A percentile compares a stretch with the other conserved stretches of the same genome.
phyloP scores from a whole-genome alignment of 2,113 vertebrate species.

The Machaerirhynchus nigripectus region DNA sequence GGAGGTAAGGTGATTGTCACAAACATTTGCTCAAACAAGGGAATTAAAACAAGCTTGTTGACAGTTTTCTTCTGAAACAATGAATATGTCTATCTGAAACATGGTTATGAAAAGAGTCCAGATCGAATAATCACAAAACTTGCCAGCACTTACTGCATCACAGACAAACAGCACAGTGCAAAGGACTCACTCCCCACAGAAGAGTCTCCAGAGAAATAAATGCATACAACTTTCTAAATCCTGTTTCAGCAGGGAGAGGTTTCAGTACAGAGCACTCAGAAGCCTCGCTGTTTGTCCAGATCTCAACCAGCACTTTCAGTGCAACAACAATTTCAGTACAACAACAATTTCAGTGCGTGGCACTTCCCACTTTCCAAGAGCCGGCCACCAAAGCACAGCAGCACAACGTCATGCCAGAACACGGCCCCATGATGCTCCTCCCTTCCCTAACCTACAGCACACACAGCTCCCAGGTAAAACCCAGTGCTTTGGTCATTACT shows the following conservation, averaged over 20 bases:
- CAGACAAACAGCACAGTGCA: neutral
- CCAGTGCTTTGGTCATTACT: rapidly evolving
- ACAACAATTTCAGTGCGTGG: rapidly evolving
- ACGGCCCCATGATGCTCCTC: neutral
- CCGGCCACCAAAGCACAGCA: neutral
- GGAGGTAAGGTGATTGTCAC: neutral
- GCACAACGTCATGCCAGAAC: rapidly evolving
- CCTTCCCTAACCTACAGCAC: neutral
- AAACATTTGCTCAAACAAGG: neutral
- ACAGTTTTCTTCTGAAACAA: neutral
- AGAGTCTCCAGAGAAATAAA: neutral
- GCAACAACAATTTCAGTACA: rapidly evolving
- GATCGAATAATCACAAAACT: neutral
- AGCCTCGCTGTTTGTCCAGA: neutral
- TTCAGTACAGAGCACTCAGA: neutral
- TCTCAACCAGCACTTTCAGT: neutral
- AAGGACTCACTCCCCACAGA: neutral
- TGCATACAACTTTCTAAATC: neutral
- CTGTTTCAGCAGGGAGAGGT: neutral
- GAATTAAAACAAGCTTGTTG: neutral
- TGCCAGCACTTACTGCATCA: neutral
- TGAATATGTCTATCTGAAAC: neutral
- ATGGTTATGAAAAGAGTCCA: neutral
- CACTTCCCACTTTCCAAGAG: neutral
- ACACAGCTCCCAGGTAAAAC: neutral